Evolutionary conservation across 2,797 vertebrate species (phyloP).

Genomic region (Ambastaia sidthimunki): DNA sequence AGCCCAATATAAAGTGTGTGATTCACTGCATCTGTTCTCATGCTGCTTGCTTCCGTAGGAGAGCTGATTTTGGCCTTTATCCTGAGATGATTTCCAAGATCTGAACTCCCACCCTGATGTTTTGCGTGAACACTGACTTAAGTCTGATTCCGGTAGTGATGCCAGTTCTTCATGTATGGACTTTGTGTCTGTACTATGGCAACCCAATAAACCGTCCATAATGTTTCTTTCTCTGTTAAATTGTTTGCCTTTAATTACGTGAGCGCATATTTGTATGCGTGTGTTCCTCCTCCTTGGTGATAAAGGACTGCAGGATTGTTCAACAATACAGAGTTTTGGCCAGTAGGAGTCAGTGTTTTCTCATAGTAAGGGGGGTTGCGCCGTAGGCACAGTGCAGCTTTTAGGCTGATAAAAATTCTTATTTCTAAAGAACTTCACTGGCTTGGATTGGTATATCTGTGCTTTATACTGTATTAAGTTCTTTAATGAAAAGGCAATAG

Average conservation of each 20-base stretch:
- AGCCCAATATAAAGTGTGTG: constrained; percentile 16
- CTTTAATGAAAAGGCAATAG: not conserved
- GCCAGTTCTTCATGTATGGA: not conserved
- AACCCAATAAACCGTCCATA: not conserved
- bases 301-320: not conserved
- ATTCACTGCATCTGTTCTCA: constrained; percentile 22
- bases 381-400: not conserved
- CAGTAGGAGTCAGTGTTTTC: constrained; percentile 42
- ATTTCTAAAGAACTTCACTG: not conserved
- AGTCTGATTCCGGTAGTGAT: not conserved
- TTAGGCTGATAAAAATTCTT: not conserved
- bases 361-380: not conserved
- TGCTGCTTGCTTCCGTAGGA: not conserved
- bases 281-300: not conserved
- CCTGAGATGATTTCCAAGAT: not conserved
- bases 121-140: constrained; percentile 6
- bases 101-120: constrained; percentile 24
- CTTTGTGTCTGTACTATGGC: not conserved
- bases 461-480: not conserved
- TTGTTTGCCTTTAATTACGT: not conserved
- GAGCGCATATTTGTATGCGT: not conserved
- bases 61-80: not conserved
- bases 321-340: not conserved
- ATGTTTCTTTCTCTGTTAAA: not conserved
- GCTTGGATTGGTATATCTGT: not conserved